Base-by-base conservation (phyloP, 2,113 vertebrate species). In the Pogonocichla stellata region DNA sequence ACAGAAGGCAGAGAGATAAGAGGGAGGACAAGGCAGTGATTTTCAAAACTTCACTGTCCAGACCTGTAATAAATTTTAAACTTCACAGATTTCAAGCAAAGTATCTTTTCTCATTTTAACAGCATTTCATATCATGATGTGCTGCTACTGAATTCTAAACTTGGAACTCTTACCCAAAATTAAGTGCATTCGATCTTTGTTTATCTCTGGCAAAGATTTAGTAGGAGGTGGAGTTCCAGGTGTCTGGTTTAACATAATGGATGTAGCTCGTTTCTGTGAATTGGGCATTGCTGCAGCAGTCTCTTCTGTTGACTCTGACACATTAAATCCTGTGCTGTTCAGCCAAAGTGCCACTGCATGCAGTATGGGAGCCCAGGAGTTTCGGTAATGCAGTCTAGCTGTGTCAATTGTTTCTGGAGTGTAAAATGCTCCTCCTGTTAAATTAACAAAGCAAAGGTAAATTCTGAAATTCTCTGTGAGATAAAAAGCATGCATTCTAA, bases 371-470 rank as follows among this genome's bases (percentile, higher is more conserved):
- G 99, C 99, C 99, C 99, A 99, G 4, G 99, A 99, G 96, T 98
- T 98, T 31, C 99, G 99, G 91, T 99, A 99, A 95, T 99, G 99
- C 75, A 99, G 97, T 61, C 99, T 97, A 6, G 99, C 99, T 36
- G 98, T 99, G 94, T 99, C 99, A 88, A 99, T 99, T 18, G 99
- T 99, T 98, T 99, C 99, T 14, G 99, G 99, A 66, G 99, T 99
- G 93, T 99, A 99, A 98, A 99, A 99, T 2, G 99, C 99, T 91
- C 99, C 99, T 77, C 99, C 99, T 99, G 92, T 73, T 65, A 97
- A 92, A 89, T 60, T 67, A 94, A 62, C 47, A 92, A 86, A 90
- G 42, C 24, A 93, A 94, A 87, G 20, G 25, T n/a, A 62, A 87
- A 75, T 56, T 88, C 58, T 70, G 60, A 92, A 79, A 36, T 65